Conservation (phyloP, 2,797 vertebrate genomes). For the Amniataba percoides region DNA sequence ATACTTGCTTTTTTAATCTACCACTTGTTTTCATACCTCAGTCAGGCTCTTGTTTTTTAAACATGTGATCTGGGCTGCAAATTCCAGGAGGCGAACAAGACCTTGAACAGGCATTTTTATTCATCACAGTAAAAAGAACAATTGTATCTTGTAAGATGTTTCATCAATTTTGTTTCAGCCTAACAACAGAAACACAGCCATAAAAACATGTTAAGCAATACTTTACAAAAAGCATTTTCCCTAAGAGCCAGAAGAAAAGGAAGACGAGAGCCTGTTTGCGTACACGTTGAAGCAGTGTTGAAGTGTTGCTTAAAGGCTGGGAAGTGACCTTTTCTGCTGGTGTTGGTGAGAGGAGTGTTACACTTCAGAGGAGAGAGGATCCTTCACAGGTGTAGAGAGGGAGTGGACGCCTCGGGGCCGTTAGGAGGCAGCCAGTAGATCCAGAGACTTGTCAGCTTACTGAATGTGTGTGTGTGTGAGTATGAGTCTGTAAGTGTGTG, state of each 20-base stretch:
- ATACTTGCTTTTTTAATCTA: slow-evolving; percentile 13
- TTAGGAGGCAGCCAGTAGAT: slow-evolving; percentile 26
- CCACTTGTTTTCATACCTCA: neutral
- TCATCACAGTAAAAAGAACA: neutral
- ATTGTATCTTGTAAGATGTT: neutral
- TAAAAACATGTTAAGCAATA: neutral
- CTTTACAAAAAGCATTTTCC: neutral
- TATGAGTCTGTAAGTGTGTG: too few species aligned
- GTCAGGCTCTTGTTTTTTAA: neutral
- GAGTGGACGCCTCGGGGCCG: slow-evolving; percentile 41
- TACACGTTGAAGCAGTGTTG: neutral
- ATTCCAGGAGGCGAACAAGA: neutral
- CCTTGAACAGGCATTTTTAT: slow-evolving; percentile 38
- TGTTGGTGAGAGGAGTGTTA: slow-evolving; percentile 7
- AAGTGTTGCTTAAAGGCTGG: slow-evolving; percentile 1
- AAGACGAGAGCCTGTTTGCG: neutral
- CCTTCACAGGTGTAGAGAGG: slow-evolving; percentile 48
- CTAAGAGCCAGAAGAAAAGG: neutral
- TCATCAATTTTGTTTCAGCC: neutral
- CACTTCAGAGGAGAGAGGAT: slow-evolving; percentile 32
- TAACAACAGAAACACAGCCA: neutral
- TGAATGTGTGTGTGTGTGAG: neutral
- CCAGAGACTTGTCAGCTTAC: slow-evolving; percentile 18
- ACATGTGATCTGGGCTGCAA: neutral
- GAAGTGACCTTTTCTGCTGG: slow-evolving; percentile 21